A percentile compares a stretch with the other conserved stretches of the same genome.
phyloP scores from a whole-genome alignment of 2,797 vertebrate species.

The Centroberyx gerrardi region DNA sequence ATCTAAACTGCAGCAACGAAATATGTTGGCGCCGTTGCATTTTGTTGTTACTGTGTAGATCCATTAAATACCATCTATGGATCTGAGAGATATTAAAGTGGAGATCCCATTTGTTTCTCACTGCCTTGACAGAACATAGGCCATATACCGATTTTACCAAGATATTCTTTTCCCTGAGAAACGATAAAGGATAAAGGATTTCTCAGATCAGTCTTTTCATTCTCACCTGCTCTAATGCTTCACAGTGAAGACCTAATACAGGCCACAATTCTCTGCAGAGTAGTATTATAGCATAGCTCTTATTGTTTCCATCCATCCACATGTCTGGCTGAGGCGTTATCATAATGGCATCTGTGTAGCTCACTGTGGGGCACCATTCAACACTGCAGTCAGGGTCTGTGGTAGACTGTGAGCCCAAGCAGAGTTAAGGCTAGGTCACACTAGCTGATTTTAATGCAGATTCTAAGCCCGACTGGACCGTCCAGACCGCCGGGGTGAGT shows the following conservation, averaged over 20 bases:
- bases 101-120: background rate
- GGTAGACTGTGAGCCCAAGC: constrained; percentile 11
- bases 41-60: background rate
- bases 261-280: background rate
- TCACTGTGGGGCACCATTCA: constrained; percentile 13
- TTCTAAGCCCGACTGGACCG: too few species aligned
- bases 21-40: background rate
- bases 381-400: constrained; percentile 14
- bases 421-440: background rate
- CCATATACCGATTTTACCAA: background rate
- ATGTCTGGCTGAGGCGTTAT: constrained; percentile 21
- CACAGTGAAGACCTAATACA: background rate
- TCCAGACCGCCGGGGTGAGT: too few species aligned
- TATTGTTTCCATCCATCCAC: constrained; percentile 29
- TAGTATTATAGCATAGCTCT: background rate
- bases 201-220: background rate
- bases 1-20: background rate
- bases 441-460: too few species aligned
- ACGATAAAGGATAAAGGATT: background rate
- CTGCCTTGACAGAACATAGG: background rate
- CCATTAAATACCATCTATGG: background rate
- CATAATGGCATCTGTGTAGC: constrained; percentile 10
- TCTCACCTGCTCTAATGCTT: background rate
- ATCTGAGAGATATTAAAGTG: background rate
- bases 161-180: background rate